These are phyloP conservation scores for Eumerus sabulonum DNA, from an alignment of 2,888 invertebrate species.

Conservation along the genomic window DNA sequence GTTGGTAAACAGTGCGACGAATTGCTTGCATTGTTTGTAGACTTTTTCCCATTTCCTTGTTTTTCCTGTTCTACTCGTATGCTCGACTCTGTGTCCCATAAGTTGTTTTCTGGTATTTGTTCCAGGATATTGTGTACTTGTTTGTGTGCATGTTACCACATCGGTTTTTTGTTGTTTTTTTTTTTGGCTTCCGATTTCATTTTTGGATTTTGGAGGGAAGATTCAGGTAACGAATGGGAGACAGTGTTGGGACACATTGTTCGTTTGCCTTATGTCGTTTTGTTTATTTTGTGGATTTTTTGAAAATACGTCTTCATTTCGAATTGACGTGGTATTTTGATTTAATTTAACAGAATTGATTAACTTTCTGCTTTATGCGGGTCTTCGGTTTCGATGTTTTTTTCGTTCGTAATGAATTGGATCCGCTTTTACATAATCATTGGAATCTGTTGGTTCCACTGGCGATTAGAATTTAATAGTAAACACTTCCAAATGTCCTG, in stretches of 20 bases:
- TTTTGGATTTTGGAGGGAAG: too few relatives aligned
- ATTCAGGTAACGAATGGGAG: constrained; percentile 53
- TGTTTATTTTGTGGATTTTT: constrained; percentile 16
- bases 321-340: constrained; percentile 65
- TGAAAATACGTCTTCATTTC: constrained; percentile 50
- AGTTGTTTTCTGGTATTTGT: constrained; percentile 62
- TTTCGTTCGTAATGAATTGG: too few relatives aligned
- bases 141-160: constrained; percentile 37
- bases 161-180: constrained; percentile 51
- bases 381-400: not conserved
- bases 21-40: constrained; percentile 67
- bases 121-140: constrained; percentile 51
- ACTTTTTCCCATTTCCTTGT: constrained; percentile 64
- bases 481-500: too few relatives aligned
- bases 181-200: not conserved
- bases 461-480: too few relatives aligned
- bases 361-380: constrained; percentile 38
- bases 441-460: too few relatives aligned
- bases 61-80: constrained; percentile 44
- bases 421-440: too few relatives aligned
- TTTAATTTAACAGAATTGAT: constrained; percentile 60
- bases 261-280: not conserved
- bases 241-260: constrained; percentile 14
- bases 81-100: constrained; percentile 8
- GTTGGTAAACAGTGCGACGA: constrained; percentile 66